Conservation (phyloP, 2,113 vertebrate genomes). For the Alectura lathami region DNA sequence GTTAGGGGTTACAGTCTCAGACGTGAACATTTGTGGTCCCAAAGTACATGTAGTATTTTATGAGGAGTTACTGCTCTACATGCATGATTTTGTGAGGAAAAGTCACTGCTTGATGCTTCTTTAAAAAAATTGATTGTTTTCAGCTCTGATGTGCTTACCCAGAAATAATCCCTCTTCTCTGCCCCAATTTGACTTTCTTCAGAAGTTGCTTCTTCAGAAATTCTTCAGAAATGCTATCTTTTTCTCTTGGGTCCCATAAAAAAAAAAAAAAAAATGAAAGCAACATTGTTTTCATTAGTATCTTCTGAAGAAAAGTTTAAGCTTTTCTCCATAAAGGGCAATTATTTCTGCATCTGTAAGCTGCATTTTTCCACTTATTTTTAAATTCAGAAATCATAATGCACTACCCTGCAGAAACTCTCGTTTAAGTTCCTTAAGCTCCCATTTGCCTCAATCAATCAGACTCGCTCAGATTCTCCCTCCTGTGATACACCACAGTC, state of each 20-base stretch:
- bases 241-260: neutral
- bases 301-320: slow-evolving; percentile 17
- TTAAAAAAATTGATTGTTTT: neutral
- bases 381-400: neutral
- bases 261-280: slow-evolving; percentile 16
- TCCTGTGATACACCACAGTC: neutral
- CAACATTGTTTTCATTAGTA: neutral
- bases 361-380: neutral
- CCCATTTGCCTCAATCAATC: neutral
- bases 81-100: neutral
- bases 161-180: neutral
- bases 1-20: neutral
- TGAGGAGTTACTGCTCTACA: neutral
- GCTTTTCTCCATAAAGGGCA: neutral
- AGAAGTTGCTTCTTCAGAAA: neutral
- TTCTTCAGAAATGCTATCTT: neutral
- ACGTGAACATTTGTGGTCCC: neutral
- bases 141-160: neutral
- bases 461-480: neutral
- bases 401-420: neutral
- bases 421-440: neutral
- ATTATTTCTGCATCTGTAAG: neutral
- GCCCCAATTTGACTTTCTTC: neutral
- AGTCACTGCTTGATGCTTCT: neutral
- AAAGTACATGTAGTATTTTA: neutral